These are phyloP conservation scores for Trinectes maculatus DNA, from an alignment of 2,113 vertebrate species.

Conservation along the genomic window DNA sequence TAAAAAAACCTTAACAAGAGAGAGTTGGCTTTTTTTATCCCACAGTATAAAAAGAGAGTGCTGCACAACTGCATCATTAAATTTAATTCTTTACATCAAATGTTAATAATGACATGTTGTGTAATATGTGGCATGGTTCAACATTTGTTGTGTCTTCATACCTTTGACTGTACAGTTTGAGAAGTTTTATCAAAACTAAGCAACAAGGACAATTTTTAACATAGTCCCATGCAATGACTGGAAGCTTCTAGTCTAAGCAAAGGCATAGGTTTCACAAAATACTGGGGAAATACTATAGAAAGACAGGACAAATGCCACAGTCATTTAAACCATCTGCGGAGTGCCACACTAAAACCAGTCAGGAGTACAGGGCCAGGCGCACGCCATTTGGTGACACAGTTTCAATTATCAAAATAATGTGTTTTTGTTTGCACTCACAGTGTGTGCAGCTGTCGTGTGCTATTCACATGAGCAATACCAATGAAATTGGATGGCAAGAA, in stretches of 20 bases:
- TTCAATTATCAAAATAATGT: conserved; percentile 67
- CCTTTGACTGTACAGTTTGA: conserved; percentile 23
- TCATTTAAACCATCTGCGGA: conserved; percentile 81
- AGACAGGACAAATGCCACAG: conserved; percentile 42
- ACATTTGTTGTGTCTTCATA: conserved; percentile 23
- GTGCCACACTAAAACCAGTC: conserved; percentile 72
- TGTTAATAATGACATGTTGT: conserved; percentile 27
- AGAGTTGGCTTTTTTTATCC: conserved; percentile 3
- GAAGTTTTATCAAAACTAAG: conserved; percentile 53
- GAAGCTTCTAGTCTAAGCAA: no score
- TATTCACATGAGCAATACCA: conserved; percentile 68
- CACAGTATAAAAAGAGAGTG: conserved; percentile 13
- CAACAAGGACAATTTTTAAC: no score
- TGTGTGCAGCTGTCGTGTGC: conserved; percentile 68
- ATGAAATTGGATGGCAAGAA: conserved; percentile 65
- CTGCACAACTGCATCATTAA: conserved; percentile 33
- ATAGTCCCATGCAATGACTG: no score
- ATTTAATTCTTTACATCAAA: conserved; percentile 29
- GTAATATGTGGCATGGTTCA: conserved; percentile 33
- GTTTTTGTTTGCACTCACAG: conserved; percentile 67
- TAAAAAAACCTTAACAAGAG: conserved; percentile 12
- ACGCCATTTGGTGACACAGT: conserved; percentile 74
- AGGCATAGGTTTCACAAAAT: no score
- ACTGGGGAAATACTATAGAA: no score
- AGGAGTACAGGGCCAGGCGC: conserved; percentile 56